Percentiles rank a stretch among this genome's conserved stretches.
phyloP scores from a whole-genome alignment of 2,888 invertebrate species.

The Pycnomerus fuliginosus region DNA sequence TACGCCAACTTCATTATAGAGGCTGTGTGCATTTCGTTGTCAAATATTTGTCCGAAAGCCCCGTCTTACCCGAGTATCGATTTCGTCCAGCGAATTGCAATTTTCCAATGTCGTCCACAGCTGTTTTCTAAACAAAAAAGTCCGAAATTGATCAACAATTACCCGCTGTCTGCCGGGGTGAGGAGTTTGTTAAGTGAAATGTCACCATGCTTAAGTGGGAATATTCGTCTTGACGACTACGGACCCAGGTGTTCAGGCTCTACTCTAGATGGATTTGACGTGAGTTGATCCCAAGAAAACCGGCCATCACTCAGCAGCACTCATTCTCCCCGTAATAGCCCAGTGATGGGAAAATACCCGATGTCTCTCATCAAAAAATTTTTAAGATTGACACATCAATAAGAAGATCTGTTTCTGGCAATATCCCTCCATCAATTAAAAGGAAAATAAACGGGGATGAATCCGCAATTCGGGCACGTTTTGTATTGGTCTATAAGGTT shows the following conservation, averaged over 20 bases:
- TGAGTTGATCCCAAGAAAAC: constrained; percentile 23
- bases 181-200: constrained; percentile 26
- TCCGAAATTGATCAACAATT: too few relatives aligned
- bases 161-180: constrained; percentile 4
- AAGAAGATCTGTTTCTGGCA: too few relatives aligned
- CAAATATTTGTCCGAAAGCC: constrained; percentile 10
- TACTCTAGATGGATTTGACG: constrained; percentile 26
- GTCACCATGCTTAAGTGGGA: constrained; percentile 30
- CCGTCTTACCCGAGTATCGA: constrained; percentile 1
- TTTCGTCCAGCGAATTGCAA: constrained; percentile 11
- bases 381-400: too few relatives aligned
- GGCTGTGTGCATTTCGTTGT: constrained; percentile 5
- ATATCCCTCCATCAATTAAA: too few relatives aligned
- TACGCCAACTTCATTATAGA: constrained; percentile 37
- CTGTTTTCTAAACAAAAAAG: too few relatives aligned
- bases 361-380: too few relatives aligned
- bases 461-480: constrained; percentile 18
- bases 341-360: too few relatives aligned
- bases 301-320: constrained; percentile 21
- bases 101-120: constrained; percentile 7
- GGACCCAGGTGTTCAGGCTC: constrained; percentile 27
- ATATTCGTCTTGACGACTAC: constrained; percentile 28
- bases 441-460: constrained; percentile 1
- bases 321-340: too few relatives aligned
- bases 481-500: constrained; percentile 22